Evolutionary conservation across 2,113 vertebrate species (phyloP).

Genomic region (Dryoscopus gambensis): DNA sequence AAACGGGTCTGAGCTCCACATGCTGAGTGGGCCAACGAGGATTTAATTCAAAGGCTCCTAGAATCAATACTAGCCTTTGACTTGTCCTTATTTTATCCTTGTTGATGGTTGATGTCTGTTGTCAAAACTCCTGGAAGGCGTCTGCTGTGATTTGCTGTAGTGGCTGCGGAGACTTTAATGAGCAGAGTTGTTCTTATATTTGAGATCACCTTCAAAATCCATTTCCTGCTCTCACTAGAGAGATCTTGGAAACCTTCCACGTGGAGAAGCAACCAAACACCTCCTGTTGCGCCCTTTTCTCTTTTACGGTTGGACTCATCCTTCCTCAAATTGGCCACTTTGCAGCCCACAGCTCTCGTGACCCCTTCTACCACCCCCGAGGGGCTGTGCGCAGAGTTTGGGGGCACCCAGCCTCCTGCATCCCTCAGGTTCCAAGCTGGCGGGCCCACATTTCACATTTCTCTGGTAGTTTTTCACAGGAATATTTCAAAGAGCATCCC

Average conservation of each 20-base stretch:
- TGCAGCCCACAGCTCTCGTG: background rate
- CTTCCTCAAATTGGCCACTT: background rate
- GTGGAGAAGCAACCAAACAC: background rate
- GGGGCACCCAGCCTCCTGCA: background rate
- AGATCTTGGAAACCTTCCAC: constrained; percentile 37
- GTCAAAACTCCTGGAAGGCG: constrained; percentile 55
- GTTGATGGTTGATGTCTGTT: constrained; percentile 60
- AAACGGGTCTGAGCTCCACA: constrained; percentile 8
- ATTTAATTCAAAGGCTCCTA: constrained; percentile 41
- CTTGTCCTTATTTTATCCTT: constrained; percentile 62
- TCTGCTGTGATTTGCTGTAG: constrained; percentile 49
- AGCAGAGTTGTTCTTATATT: background rate
- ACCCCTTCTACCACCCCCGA: background rate
- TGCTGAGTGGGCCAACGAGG: constrained; percentile 23
- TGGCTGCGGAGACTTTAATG: constrained; percentile 44
- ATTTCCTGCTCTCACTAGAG: constrained; percentile 19
- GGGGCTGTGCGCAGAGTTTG: background rate
- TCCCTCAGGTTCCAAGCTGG: background rate
- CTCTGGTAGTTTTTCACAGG: background rate
- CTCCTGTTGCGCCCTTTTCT: background rate
- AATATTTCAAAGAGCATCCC: background rate
- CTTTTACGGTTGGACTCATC: background rate
- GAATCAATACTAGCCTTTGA: constrained; percentile 62
- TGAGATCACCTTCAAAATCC: constrained; percentile 63
- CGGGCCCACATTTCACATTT: background rate